Percentiles rank a stretch among this genome's conserved stretches.
Conservation (phyloP, 2,888 invertebrate species). For the Eumacrocentrus americanus region DNA sequence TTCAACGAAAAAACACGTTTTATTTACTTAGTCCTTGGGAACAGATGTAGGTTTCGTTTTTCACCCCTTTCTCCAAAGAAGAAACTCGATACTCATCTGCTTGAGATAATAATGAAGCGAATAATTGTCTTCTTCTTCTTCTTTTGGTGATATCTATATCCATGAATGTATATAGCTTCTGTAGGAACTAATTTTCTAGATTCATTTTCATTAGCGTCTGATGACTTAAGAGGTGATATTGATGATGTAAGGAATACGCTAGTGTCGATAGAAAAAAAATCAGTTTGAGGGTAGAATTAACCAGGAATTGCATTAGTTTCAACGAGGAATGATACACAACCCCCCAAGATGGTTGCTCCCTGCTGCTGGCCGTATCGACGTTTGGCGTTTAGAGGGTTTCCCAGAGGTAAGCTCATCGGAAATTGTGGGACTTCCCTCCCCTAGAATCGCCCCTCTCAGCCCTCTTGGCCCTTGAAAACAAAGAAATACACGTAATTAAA, state of each 20-base stretch:
- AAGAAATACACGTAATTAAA: conserved; percentile 59
- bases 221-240: too few species aligned
- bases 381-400: conserved; percentile 60
- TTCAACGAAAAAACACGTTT: conserved; percentile 13
- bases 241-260: too few species aligned
- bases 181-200: too few species aligned
- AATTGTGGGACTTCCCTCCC: conserved; percentile 61
- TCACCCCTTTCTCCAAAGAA: neutral
- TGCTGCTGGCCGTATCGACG: conserved; percentile 56
- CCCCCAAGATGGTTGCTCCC: conserved; percentile 56
- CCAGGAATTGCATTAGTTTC: conserved; percentile 50
- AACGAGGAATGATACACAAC: conserved; percentile 51
- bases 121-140: neutral
- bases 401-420: conserved; percentile 62
- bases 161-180: too few species aligned
- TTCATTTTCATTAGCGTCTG: too few species aligned
- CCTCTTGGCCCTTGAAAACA: conserved; percentile 47
- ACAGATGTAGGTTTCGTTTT: conserved; percentile 16
- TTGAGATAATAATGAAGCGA: conserved; percentile 1
- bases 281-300: conserved; percentile 23
- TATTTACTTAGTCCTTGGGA: conserved; percentile 6
- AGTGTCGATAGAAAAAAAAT: neutral
- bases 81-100: neutral
- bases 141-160: too few species aligned
- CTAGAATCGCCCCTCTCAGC: conserved; percentile 50